Evolutionary conservation across 2,113 vertebrate genomes (phyloP).

Genomic region (Perca flavescens): DNA sequence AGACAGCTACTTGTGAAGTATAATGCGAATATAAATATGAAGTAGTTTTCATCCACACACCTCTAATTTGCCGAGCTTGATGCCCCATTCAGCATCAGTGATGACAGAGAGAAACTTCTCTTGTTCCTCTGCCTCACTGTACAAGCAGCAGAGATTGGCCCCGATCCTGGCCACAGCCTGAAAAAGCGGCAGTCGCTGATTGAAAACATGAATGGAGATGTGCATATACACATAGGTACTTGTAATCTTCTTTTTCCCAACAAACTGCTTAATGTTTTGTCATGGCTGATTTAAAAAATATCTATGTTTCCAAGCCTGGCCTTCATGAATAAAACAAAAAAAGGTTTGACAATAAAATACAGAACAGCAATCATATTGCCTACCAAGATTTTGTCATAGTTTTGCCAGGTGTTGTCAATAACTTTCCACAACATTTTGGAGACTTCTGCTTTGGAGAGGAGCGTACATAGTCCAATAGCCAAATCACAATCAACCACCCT

Average conservation of each 20-base stretch:
- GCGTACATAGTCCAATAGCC: conserved; percentile 91
- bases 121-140: conserved; percentile 81
- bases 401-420: conserved; percentile 92
- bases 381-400: conserved; percentile 95
- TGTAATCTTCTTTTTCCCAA: background rate
- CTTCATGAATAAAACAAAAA: background rate
- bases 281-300: background rate
- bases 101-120: conserved; percentile 88
- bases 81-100: conserved; percentile 93
- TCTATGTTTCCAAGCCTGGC: no score
- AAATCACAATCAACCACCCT: conserved; percentile 90
- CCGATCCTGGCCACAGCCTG: conserved; percentile 93
- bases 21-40: background rate
- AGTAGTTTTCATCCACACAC: conserved; percentile 75
- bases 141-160: conserved; percentile 86
- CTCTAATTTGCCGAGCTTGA: conserved; percentile 89
- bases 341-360: background rate
- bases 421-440: conserved; percentile 94
- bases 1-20: background rate
- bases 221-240: background rate
- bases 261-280: background rate
- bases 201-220: background rate
- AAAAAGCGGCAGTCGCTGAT: conserved; percentile 1
- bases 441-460: conserved; percentile 88
- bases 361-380: background rate